Evolutionary conservation across 53 echinoderm and acorn worm species (phyloP).

Genomic region (Crossaster papposus): DNA sequence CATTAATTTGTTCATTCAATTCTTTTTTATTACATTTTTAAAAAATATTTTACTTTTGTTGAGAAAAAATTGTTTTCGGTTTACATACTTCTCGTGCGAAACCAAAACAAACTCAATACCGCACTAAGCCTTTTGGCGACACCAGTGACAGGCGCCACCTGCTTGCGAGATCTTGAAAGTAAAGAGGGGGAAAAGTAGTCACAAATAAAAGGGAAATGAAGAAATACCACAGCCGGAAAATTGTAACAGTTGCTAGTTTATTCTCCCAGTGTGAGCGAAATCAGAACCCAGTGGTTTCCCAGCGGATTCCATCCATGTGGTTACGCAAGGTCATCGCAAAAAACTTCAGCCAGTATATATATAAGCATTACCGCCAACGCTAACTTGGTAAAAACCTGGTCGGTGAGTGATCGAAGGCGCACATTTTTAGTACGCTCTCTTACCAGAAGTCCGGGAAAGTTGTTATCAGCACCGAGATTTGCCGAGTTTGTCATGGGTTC

Average conservation of each 20-base stretch:
- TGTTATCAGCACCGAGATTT: background rate
- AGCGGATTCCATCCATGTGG: background rate
- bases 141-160: too few relatives aligned
- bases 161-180: background rate
- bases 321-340: background rate
- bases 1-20: too few relatives aligned
- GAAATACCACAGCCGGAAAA: slow-evolving; percentile 6
- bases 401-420: background rate
- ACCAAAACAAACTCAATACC: too few relatives aligned
- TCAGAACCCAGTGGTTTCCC: background rate
- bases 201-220: background rate
- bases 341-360: background rate
- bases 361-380: background rate
- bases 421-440: background rate
- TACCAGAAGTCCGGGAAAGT: background rate
- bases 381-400: background rate
- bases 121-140: too few relatives aligned
- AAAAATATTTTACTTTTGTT: too few relatives aligned
- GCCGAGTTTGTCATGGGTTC: background rate
- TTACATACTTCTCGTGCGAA: too few relatives aligned
- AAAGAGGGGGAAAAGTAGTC: background rate
- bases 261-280: background rate
- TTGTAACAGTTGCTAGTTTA: background rate
- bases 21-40: too few relatives aligned
- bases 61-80: too few relatives aligned